Base-by-base conservation (phyloP, 2,888 invertebrate genomes). In the Cataglyphis livida region DNA sequence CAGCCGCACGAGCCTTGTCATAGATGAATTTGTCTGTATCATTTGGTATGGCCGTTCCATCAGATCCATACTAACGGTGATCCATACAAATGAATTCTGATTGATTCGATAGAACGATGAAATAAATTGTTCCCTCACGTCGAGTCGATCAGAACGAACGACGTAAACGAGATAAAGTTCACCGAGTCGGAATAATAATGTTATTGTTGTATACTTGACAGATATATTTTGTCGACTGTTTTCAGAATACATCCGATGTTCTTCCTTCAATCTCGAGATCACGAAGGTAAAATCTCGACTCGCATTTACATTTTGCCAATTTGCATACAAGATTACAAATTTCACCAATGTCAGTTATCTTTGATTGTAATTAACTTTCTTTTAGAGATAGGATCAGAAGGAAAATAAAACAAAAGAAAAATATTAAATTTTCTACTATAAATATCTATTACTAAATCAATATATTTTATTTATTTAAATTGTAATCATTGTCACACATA, bases 1-100 rank as follows among this genome's bases (percentile, higher is more conserved):
- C 92, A 92, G 35, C 68, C 75, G 35, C 90, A 89, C 41, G 93
- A 93, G 61, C 84, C 91, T 61, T 93, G 92, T 71, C 91, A 93
- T 41, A 93, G 93, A 92, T 94, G 92, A 94, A 93, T 91, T 59
- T 62, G 70, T 44, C 18, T 21, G 18, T 35, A 59, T 15, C 59
- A 35, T 10, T 7, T 38, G 21, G 25, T 25, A 15, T 15, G 18
- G n/a, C 21, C 21, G 44, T 35, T 12, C 18, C 12, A 73, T n/a
- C 35, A 68, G 18, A 15, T n/a, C 12, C 18, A 3, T 28, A 21
- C 15, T 54, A n/a, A n/a, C 70, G 70, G 5, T 38, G 70, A 51
- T 70, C 32, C 57, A 25, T 18, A 32, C 12, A 73, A 57, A 71
- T 44, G 7, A 73, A 71, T 71, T 73, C 73, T n/a, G 73, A 73